These are phyloP conservation scores for Dicerorhinus sumatrensis DNA, from an alignment of 2,113 vertebrate species.

Conservation along the genomic window DNA sequence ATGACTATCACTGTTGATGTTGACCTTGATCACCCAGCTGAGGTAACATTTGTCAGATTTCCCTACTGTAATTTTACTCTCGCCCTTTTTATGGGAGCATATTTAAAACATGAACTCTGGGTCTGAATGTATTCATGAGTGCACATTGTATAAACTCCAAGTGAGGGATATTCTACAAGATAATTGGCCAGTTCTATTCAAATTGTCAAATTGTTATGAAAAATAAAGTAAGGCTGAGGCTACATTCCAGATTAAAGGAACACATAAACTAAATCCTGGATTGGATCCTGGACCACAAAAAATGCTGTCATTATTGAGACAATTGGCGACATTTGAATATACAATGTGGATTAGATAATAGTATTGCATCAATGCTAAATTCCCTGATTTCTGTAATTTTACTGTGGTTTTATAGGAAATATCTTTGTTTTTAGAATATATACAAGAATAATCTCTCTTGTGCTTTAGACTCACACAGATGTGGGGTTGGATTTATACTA, in stretches of 20 bases:
- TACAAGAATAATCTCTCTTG: background rate
- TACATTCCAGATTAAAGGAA: background rate
- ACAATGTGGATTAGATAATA: background rate
- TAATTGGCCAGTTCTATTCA: too few species aligned
- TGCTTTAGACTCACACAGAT: background rate
- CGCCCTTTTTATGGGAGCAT: too few species aligned
- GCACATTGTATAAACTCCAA: too few species aligned
- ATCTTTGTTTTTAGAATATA: background rate
- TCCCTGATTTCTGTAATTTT: background rate
- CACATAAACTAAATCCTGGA: background rate
- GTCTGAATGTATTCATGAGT: too few species aligned
- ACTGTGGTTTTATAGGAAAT: background rate
- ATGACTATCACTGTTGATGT: too few species aligned
- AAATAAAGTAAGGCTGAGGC: background rate
- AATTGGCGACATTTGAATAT: background rate
- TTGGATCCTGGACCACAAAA: background rate
- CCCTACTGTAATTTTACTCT: too few species aligned
- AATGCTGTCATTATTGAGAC: background rate
- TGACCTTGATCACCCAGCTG: too few species aligned
- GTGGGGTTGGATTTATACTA: background rate
- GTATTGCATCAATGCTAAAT: background rate
- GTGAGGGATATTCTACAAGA: too few species aligned
- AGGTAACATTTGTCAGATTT: too few species aligned
- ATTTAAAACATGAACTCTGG: too few species aligned
- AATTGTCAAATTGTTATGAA: too few species aligned